phyloP scores from a whole-genome alignment of 2,113 vertebrate species.

The Sander vitreus region DNA sequence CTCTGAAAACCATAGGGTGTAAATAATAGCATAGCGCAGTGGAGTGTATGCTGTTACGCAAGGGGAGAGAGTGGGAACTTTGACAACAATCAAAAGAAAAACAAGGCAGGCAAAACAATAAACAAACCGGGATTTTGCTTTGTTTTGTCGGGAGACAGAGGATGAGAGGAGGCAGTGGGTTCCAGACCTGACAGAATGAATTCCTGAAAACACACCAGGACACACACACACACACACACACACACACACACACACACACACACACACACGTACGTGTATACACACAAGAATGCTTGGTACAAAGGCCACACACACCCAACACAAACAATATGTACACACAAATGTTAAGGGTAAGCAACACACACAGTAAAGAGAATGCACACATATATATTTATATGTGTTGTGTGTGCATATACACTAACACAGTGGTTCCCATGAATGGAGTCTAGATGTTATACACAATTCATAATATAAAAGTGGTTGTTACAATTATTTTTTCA shows the following conservation, averaged over 20 bases:
- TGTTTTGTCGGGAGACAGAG: slow-evolving; percentile 48
- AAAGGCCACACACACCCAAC: background rate
- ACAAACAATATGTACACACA: background rate
- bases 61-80: slow-evolving; percentile 48
- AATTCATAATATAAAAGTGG: background rate
- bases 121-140: slow-evolving; percentile 58
- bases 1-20: slow-evolving; percentile 45
- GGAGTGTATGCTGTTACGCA: slow-evolving; percentile 16
- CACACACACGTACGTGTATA: slow-evolving; percentile 8
- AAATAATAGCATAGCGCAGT: slow-evolving; percentile 39
- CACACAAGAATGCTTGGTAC: background rate
- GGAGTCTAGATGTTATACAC: background rate
- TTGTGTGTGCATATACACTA: background rate
- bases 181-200: slow-evolving; percentile 48
- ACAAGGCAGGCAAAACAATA: slow-evolving; percentile 60
- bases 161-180: slow-evolving; percentile 32
- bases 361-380: background rate
- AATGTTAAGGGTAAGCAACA: too few species aligned
- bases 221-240: background rate
- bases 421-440: background rate
- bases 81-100: slow-evolving; percentile 63
- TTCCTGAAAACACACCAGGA: slow-evolving; percentile 41
- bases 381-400: background rate
- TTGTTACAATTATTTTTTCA: background rate
- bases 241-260: background rate